phyloP scores from a whole-genome alignment of 2,888 invertebrate genomes.

The Julus scandinavius region DNA sequence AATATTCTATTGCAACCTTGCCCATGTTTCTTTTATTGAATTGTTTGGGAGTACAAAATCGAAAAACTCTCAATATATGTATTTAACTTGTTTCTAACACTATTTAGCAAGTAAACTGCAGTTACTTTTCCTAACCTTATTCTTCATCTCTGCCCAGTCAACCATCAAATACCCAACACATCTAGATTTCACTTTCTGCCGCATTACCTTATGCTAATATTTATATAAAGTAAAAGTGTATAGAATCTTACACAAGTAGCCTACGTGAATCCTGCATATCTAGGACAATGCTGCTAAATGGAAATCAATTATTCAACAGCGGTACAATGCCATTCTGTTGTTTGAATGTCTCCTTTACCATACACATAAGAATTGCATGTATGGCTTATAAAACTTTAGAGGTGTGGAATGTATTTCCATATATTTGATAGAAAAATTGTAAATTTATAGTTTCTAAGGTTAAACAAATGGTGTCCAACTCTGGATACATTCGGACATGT shows the following conservation, averaged over 20 bases:
- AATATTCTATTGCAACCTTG: too few species aligned
- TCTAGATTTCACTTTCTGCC: not conserved
- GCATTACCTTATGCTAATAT: not conserved
- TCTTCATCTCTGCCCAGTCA: not conserved
- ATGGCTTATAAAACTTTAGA: not conserved
- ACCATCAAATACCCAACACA: not conserved
- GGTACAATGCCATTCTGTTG: conserved; percentile 1
- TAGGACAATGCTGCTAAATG: not conserved
- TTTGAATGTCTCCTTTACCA: not conserved
- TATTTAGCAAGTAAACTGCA: too few species aligned
- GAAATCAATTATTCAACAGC: not conserved
- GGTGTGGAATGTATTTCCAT: not conserved
- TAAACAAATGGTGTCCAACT: not conserved
- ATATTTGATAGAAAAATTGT: not conserved
- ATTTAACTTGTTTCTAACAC: too few species aligned
- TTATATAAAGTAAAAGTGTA: not conserved
- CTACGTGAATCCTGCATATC: conserved; percentile 5
- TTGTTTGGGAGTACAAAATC: too few species aligned
- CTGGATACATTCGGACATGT: not conserved
- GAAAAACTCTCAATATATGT: too few species aligned
- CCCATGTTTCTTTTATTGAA: too few species aligned
- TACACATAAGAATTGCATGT: not conserved
- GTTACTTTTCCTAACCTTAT: not conserved
- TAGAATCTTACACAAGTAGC: not conserved
- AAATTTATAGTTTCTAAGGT: not conserved